Evolutionary conservation across 1,140 invertebrate species (phyloP), one percentile per base, ranked within the genome.

Genomic region (Drosophila melanica): DNA sequence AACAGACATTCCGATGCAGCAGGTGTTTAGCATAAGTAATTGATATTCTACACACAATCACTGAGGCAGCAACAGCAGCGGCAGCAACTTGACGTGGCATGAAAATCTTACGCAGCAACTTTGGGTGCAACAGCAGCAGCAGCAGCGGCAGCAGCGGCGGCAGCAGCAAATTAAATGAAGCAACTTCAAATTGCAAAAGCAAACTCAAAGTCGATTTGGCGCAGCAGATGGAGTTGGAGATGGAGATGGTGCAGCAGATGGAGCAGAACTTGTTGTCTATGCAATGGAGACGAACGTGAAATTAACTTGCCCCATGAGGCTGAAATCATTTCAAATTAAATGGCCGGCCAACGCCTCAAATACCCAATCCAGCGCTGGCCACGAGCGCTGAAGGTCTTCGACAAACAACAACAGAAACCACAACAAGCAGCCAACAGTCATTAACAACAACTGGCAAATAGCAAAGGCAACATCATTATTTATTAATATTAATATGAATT

Each of bases 1-100:
- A 62, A 68, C 78, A 89, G 76, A 82, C 89, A 91, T 91, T 91
- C 90, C 90, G 77, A 90, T 91, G 90, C 77, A 90, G 90, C 90
- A 91, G 90, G 90, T 91, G 90, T 91, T 91, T 91, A 91, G 90
- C 85, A 90, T 85, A 91, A 91, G 90, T 91, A 91, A 91, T 91
- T 91, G 90, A 91, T 91, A 91, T 91, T 91, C 90, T 81, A 87
- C 85, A 90, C 90, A 90, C 84, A 90, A 82, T 82, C 81, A 74
- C 62, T 59, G 69, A 53, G 73, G 60, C 30, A 57, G 48, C 23
- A 39, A 14, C 47, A 27, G 63, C 51, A 58, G 41, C 42, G 60
- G 44, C 23, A 53, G 44, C 35, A 47, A 41, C 71, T 59, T 57
- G 51, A 69, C 33, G 70, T 68, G 63, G 57, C 69, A 72, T 59